These are phyloP conservation scores for Ceratosolen solmsi DNA, from an alignment of 1,140 invertebrate species.

Conservation along the genomic window DNA sequence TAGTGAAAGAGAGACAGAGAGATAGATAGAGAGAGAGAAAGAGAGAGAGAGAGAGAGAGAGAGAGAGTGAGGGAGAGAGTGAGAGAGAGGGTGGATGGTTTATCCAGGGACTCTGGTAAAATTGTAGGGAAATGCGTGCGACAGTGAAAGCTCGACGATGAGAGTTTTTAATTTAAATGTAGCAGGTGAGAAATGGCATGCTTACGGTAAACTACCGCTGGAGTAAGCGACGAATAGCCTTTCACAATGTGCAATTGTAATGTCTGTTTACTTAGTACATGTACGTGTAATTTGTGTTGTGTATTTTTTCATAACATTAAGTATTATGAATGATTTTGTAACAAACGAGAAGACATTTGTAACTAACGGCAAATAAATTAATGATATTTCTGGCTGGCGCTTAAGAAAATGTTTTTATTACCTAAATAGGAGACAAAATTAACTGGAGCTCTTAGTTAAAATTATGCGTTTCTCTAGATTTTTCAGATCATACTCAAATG, in stretches of 20 bases:
- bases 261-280: not conserved
- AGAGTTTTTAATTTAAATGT: slow-evolving; percentile 19
- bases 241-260: not conserved
- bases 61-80: not conserved
- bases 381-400: too few species aligned
- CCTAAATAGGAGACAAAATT: too few species aligned
- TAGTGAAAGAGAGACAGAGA: not conserved
- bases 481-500: too few species aligned
- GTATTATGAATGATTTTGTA: not conserved
- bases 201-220: not conserved
- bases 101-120: not conserved
- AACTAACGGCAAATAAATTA: too few species aligned
- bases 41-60: not conserved
- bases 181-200: not conserved
- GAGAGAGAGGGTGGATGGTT: not conserved
- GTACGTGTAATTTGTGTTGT: not conserved
- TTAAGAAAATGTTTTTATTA: too few species aligned
- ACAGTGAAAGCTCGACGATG: slow-evolving; percentile 2
- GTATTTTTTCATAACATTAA: not conserved
- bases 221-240: not conserved
- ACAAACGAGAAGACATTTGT: not conserved
- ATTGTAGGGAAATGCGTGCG: not conserved
- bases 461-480: too few species aligned
- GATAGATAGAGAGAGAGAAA: not conserved
- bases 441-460: too few species aligned